These are phyloP conservation scores for Thymelicus sylvestris DNA, from an alignment of 2,888 invertebrate genomes.

Conservation along the genomic window DNA sequence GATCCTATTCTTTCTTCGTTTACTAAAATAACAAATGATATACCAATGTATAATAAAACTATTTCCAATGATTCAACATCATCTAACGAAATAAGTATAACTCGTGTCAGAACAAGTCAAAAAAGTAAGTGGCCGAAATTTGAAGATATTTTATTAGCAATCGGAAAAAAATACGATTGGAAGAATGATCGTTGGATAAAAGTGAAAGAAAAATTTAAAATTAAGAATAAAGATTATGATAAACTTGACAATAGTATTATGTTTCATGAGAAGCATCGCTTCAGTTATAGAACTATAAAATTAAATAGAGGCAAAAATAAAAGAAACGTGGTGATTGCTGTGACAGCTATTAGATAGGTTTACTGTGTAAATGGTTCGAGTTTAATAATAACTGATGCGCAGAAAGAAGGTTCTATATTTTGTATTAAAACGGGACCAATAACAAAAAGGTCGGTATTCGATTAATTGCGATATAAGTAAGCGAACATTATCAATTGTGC, in stretches of 20 bases:
- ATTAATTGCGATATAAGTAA: conserved; percentile 27
- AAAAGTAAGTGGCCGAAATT: conserved; percentile 69
- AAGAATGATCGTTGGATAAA: conserved; percentile 80
- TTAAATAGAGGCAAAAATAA: conserved; percentile 73
- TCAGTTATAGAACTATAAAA: conserved; percentile 75
- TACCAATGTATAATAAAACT: conserved; percentile 21
- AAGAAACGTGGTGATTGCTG: conserved; percentile 76
- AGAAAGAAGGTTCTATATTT: conserved; percentile 55
- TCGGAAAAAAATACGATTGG: conserved; percentile 77
- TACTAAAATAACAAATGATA: neutral
- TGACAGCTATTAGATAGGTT: conserved; percentile 76
- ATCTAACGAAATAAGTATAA: conserved; percentile 12
- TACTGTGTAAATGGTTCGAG: conserved; percentile 43
- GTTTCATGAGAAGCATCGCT: conserved; percentile 70
- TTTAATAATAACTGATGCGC: conserved; percentile 39
- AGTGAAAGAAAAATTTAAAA: conserved; percentile 65
- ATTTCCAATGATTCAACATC: conserved; percentile 31
- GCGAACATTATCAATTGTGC: conserved; percentile 24
- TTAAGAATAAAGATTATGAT: conserved; percentile 41
- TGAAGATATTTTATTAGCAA: conserved; percentile 69
- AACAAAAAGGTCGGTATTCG: conserved; percentile 41
- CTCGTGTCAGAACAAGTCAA: neutral
- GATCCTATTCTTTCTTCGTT: neutral
- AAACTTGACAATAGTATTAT: conserved; percentile 52
- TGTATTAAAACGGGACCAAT: conserved; percentile 73